phyloP scores from a whole-genome alignment of 2,797 vertebrate species.

The Manis crassicaudata region DNA sequence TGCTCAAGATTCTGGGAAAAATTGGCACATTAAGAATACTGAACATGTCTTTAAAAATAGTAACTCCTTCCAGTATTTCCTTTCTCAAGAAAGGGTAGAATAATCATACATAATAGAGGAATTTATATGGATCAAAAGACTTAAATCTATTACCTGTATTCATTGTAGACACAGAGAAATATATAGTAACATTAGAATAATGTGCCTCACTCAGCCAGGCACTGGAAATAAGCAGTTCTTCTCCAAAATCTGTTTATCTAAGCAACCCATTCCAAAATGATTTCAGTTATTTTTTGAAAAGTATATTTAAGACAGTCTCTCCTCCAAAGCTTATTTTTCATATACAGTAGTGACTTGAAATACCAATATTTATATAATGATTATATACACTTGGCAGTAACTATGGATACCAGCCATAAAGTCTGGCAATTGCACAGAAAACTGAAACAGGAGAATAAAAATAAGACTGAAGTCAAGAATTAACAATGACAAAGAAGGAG shows the following conservation, averaged over 20 bases:
- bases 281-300: neutral
- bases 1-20: constrained; percentile 86
- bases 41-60: neutral
- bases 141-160: neutral
- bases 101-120: neutral
- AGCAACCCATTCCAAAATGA: neutral
- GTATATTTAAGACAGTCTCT: neutral
- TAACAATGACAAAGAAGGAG: neutral
- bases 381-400: neutral
- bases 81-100: neutral
- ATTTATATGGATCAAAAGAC: neutral
- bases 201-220: neutral
- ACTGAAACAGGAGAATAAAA: neutral
- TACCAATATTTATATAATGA: neutral
- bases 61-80: neutral
- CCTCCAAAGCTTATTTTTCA: neutral
- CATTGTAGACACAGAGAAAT: neutral
- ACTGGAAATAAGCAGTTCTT: neutral
- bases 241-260: neutral
- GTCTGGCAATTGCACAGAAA: neutral
- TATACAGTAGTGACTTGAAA: neutral
- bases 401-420: neutral
- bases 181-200: neutral
- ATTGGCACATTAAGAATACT: neutral
- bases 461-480: neutral